These are phyloP conservation scores for Hetaerina titia DNA, from an alignment of 2,888 invertebrate species.

Conservation along the genomic window DNA sequence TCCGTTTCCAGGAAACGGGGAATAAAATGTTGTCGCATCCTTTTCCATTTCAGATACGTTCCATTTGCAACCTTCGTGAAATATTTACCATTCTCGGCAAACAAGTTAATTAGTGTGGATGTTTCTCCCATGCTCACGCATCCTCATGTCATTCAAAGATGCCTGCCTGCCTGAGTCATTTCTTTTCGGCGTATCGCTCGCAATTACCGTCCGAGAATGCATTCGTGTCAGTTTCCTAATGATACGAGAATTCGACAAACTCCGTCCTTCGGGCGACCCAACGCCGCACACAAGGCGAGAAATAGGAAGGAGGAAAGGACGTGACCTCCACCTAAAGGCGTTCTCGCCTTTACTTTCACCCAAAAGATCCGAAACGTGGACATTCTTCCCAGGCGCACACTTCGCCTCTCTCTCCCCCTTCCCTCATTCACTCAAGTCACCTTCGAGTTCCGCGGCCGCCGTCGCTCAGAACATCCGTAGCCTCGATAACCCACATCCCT, in stretches of 20 bases:
- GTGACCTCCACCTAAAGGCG: background rate
- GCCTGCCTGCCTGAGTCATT: no score
- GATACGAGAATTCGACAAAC: background rate
- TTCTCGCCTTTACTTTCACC: background rate
- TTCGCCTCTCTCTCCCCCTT: background rate
- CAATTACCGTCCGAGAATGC: background rate
- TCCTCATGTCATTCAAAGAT: no score
- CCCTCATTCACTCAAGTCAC: background rate
- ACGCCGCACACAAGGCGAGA: background rate
- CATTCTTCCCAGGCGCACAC: background rate
- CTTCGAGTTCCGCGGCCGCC: background rate
- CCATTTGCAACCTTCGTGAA: no score
- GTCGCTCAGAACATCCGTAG: background rate
- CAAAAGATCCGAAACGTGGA: background rate
- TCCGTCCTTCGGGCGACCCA: background rate
- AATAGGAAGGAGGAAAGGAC: background rate
- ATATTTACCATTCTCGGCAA: no score
- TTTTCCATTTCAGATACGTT: no score
- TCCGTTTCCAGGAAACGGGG: no score
- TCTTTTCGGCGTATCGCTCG: no score
- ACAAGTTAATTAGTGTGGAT: no score
- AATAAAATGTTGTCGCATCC: no score
- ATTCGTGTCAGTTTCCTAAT: background rate
- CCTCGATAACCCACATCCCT: constrained; percentile 58
- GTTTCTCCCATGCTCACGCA: no score